Percentiles rank a stretch among this genome's conserved stretches.
phyloP scores from a whole-genome alignment of 2,113 vertebrate genomes.

The Meleagris gallopavo region DNA sequence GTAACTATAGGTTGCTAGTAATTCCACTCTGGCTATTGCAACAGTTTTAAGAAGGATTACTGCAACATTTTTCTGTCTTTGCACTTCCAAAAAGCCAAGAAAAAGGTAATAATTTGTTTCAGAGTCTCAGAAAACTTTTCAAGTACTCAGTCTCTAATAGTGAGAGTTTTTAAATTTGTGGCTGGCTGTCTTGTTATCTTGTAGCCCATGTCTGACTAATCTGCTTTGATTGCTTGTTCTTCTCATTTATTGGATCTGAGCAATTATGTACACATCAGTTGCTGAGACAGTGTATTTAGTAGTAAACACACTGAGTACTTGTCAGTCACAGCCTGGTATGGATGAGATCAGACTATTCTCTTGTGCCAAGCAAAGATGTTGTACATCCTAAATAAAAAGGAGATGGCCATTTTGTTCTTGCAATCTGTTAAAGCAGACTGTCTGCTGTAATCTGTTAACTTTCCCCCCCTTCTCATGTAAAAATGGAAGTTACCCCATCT shows the following conservation, averaged over 20 bases:
- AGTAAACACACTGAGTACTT: slow-evolving; percentile 54
- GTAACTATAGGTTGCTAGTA: background rate
- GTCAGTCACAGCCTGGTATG: slow-evolving; percentile 70
- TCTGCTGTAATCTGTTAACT: slow-evolving; percentile 53
- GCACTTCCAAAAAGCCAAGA: background rate
- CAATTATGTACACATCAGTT: slow-evolving; percentile 35
- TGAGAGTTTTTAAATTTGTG: background rate
- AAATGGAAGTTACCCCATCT: slow-evolving; percentile 46
- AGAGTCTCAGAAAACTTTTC: background rate
- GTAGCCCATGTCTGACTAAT: background rate
- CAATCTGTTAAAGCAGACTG: slow-evolving; percentile 69
- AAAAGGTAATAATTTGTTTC: background rate
- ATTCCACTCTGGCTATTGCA: background rate
- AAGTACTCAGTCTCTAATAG: background rate
- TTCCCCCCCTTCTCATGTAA: background rate
- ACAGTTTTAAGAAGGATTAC: background rate
- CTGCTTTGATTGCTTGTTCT: background rate
- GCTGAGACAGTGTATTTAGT: slow-evolving; percentile 37
- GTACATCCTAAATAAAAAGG: slow-evolving; percentile 39
- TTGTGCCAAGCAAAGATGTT: slow-evolving; percentile 58
- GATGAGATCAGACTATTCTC: slow-evolving; percentile 59
- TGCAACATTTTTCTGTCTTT: background rate
- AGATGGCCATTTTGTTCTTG: slow-evolving; percentile 64
- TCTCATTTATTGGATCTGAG: slow-evolving; percentile 39
- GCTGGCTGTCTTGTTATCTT: background rate